phyloP scores from a whole-genome alignment of 1,140 invertebrate species.

The Bradynema listronoti region DNA sequence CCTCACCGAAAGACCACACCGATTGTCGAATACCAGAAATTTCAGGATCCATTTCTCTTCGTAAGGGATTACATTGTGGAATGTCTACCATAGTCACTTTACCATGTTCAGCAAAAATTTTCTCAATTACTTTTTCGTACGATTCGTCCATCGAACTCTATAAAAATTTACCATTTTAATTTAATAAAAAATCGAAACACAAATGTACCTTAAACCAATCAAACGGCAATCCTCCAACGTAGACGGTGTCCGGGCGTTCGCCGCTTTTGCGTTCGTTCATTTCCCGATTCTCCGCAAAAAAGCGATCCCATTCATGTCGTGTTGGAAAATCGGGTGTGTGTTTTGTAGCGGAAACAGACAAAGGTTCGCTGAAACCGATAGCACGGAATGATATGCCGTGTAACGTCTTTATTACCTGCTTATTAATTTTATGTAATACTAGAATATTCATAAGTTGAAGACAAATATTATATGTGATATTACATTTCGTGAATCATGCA shows the following conservation, averaged over 20 bases:
- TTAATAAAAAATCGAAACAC: conserved; percentile 8
- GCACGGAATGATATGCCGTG: conserved; percentile 28
- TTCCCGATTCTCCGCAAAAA: conserved; percentile 7
- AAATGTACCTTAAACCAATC: conserved; percentile 30
- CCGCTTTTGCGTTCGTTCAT: conserved; percentile 30
- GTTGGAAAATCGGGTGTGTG: conserved; percentile 30
- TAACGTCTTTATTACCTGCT: conserved; percentile 15
- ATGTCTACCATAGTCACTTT: conserved; percentile 24
- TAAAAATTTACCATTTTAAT: conserved; percentile 9
- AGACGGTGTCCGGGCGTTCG: conserved; percentile 28
- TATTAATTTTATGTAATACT: background rate
- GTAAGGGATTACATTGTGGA: conserved; percentile 28
- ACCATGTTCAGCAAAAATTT: conserved; percentile 26
- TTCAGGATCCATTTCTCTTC: conserved; percentile 29
- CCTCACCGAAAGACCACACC: conserved; percentile 26
- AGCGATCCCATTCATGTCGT: conserved; percentile 29
- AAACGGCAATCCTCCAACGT: conserved; percentile 27
- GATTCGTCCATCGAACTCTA: conserved; percentile 14
- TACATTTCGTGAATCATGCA: conserved; percentile 2
- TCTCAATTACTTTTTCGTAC: conserved; percentile 15
- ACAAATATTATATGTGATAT: background rate
- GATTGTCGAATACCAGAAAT: conserved; percentile 32
- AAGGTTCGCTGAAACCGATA: conserved; percentile 29
- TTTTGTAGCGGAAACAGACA: conserved; percentile 14
- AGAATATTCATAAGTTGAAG: too few species aligned